Evolutionary conservation across 2,797 vertebrate species (phyloP).

Genomic region (Sparidentex hasta): DNA sequence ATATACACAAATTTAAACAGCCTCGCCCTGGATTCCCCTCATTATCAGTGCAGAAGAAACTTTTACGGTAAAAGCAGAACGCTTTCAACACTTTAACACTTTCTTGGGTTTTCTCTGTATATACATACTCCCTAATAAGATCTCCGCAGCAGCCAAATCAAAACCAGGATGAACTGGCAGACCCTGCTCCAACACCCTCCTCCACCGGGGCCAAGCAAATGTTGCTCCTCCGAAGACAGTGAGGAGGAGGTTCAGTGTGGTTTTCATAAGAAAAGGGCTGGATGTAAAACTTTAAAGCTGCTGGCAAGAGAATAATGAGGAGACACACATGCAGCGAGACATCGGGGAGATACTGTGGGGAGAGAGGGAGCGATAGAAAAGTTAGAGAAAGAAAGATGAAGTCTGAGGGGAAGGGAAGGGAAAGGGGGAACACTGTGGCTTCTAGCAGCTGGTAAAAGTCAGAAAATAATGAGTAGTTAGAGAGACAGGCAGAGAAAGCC

Average conservation of each 20-base stretch:
- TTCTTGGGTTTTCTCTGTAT: slow-evolving; percentile 24
- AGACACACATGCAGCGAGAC: slow-evolving; percentile 8
- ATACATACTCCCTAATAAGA: slow-evolving; percentile 23
- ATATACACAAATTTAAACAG: neutral
- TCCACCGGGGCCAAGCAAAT: slow-evolving; percentile 25
- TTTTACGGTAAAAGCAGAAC: neutral
- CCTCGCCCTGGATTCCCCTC: slow-evolving; percentile 10
- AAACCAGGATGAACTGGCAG: slow-evolving; percentile 27
- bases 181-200: slow-evolving; percentile 26
- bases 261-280: slow-evolving; percentile 19
- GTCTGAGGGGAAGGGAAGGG: slow-evolving; percentile 9
- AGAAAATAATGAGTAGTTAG: slow-evolving; percentile 63
- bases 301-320: slow-evolving; percentile 56
- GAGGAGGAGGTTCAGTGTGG: neutral
- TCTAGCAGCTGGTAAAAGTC: slow-evolving; percentile 45
- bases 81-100: slow-evolving; percentile 20
- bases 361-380: slow-evolving; percentile 24
- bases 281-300: slow-evolving; percentile 44
- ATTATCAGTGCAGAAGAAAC: slow-evolving; percentile 25
- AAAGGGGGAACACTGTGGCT: neutral
- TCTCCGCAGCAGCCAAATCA: slow-evolving; percentile 31
- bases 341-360: slow-evolving; percentile 9
- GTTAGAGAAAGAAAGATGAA: slow-evolving; percentile 33
- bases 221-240: slow-evolving; percentile 20
- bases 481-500: slow-evolving; percentile 38